A percentile compares a stretch with the other conserved stretches of the same genome.
These are phyloP conservation scores for Philopotamus ludificatus DNA, from an alignment of 1,140 invertebrate genomes.

Conservation along the genomic window DNA sequence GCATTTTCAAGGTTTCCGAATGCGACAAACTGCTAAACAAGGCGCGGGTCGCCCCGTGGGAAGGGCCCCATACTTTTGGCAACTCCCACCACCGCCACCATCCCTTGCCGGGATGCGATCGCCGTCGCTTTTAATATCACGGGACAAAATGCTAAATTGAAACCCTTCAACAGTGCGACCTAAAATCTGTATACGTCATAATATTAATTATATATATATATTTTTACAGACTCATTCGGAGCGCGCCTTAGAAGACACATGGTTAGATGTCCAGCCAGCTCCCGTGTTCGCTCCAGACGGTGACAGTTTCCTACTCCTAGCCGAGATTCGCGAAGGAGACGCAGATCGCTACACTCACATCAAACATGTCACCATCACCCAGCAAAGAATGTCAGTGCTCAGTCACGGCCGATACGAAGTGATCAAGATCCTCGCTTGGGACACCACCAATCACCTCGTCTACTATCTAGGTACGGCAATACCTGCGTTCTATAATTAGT, in stretches of 20 bases:
- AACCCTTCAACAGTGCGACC: not conserved
- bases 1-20: not conserved
- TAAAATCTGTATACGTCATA: not conserved
- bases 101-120: not conserved
- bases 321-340: slow-evolving; percentile 77
- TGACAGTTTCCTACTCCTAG: slow-evolving; percentile 79
- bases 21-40: not conserved
- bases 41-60: too few species aligned
- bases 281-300: slow-evolving; percentile 82
- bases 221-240: slow-evolving; percentile 71
- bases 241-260: slow-evolving; percentile 75
- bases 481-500: not conserved
- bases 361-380: slow-evolving; percentile 79
- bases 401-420: slow-evolving; percentile 88
- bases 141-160: not conserved
- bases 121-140: not conserved
- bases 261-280: slow-evolving; percentile 81
- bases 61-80: not conserved
- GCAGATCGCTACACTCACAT: slow-evolving; percentile 85
- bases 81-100: not conserved
- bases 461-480: slow-evolving; percentile 67
- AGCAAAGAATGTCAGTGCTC: slow-evolving; percentile 79
- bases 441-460: slow-evolving; percentile 77
- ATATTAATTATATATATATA: too few species aligned
- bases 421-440: slow-evolving; percentile 77